A percentile compares a stretch with the other conserved stretches of the same genome.
Conservation (phyloP, 2,888 invertebrate genomes). For the Pegoplata infirma region DNA sequence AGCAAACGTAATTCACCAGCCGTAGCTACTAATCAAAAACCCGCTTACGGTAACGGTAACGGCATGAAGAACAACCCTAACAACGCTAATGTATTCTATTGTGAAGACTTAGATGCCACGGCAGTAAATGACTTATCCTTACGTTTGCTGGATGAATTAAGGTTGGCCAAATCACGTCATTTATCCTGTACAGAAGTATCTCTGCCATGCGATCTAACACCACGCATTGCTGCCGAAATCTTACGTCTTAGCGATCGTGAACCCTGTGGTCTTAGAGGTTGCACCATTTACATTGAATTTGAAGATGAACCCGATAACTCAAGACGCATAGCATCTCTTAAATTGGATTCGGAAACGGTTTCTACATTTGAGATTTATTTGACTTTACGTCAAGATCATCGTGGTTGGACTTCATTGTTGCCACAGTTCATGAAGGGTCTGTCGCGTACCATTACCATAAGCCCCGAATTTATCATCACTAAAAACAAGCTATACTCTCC, state of each 20-base stretch:
- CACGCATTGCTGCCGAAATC: constrained; percentile 72
- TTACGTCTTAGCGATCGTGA: constrained; percentile 72
- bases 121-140: constrained; percentile 67
- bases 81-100: constrained; percentile 51
- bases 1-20: constrained; percentile 40
- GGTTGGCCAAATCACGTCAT: constrained; percentile 72
- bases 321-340: constrained; percentile 72
- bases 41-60: constrained; percentile 48
- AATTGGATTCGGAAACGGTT: constrained; percentile 71
- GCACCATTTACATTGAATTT: constrained; percentile 73
- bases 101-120: constrained; percentile 58
- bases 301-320: constrained; percentile 73
- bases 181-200: constrained; percentile 73
- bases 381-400: constrained; percentile 74
- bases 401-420: constrained; percentile 72
- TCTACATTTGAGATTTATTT: constrained; percentile 73
- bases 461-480: constrained; percentile 73
- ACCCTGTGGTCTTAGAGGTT: constrained; percentile 72
- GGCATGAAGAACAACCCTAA: constrained; percentile 36
- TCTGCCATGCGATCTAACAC: constrained; percentile 74
- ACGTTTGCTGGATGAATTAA: constrained; percentile 69
- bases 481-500: constrained; percentile 72
- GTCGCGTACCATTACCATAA: constrained; percentile 73
- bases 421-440: constrained; percentile 74
- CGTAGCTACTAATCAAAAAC: constrained; percentile 48